These are phyloP conservation scores for Cettia cetti DNA, from an alignment of 2,113 vertebrate species.

Conservation along the genomic window DNA sequence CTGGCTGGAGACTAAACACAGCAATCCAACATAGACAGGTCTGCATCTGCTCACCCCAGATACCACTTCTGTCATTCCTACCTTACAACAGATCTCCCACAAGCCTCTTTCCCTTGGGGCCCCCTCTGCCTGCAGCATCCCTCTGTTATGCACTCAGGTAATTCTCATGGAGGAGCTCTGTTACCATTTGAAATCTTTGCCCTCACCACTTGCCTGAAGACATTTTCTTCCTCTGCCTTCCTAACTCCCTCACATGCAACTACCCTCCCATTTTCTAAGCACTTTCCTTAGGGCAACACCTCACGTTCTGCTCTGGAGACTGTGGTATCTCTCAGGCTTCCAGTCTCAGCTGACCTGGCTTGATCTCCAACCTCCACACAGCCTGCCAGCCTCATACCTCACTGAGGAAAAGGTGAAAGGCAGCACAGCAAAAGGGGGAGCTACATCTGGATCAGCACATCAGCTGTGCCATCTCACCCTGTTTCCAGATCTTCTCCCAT, in stretches of 20 bases:
- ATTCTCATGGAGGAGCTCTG: not conserved
- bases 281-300: not conserved
- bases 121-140: not conserved
- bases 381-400: not conserved
- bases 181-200: not conserved
- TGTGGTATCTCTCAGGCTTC: not conserved
- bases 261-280: not conserved
- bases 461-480: not conserved
- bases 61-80: not conserved
- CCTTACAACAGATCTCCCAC: not conserved
- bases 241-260: not conserved
- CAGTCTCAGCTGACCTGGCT: not conserved
- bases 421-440: not conserved
- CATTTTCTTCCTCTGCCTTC: not conserved
- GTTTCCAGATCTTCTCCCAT: not conserved
- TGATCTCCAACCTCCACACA: not conserved
- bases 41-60: not conserved
- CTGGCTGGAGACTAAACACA: not conserved
- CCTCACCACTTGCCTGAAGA: not conserved
- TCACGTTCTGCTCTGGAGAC: not conserved
- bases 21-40: not conserved
- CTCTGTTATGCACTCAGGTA: not conserved
- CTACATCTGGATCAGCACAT: not conserved
- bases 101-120: not conserved
- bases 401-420: not conserved